Conservation (phyloP, 2,888 invertebrate genomes). For the Pherbina coryleti region DNA sequence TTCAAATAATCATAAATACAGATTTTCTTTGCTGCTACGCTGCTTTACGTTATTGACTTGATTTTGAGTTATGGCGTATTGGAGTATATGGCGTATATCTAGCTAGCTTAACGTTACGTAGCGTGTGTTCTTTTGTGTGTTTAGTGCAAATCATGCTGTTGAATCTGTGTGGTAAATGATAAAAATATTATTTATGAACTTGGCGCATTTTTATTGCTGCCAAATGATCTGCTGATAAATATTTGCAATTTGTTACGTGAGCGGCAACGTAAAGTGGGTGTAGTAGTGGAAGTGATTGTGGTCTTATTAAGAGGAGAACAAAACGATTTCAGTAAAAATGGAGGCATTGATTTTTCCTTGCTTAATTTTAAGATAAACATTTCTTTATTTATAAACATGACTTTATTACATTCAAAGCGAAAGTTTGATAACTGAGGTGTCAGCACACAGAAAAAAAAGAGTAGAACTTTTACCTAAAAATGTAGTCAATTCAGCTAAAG, state of each 20-base stretch:
- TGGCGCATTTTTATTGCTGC: neutral
- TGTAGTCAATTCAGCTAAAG: no score
- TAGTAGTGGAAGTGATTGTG: neutral
- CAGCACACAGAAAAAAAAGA: no score
- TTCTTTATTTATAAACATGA: no score
- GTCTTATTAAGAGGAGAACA: neutral
- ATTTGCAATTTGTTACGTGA: conserved; percentile 5
- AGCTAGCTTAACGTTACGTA: neutral
- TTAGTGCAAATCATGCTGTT: neutral
- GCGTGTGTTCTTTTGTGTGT: neutral
- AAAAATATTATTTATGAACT: conserved; percentile 31
- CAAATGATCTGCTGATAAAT: conserved; percentile 14
- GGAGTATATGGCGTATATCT: neutral
- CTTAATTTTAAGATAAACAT: no score
- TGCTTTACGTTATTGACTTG: neutral
- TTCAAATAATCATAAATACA: conserved; percentile 49
- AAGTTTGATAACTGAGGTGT: no score
- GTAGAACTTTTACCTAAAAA: no score
- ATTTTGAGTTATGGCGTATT: conserved; percentile 1
- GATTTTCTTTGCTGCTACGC: conserved; percentile 32
- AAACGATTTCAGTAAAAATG: neutral
- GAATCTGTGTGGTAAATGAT: neutral
- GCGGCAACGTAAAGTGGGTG: neutral
- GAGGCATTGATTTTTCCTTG: neutral
- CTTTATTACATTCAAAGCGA: no score